These are phyloP conservation scores for Tretioscincus oriximinensis DNA, from an alignment of 2,113 vertebrate genomes.

Conservation along the genomic window DNA sequence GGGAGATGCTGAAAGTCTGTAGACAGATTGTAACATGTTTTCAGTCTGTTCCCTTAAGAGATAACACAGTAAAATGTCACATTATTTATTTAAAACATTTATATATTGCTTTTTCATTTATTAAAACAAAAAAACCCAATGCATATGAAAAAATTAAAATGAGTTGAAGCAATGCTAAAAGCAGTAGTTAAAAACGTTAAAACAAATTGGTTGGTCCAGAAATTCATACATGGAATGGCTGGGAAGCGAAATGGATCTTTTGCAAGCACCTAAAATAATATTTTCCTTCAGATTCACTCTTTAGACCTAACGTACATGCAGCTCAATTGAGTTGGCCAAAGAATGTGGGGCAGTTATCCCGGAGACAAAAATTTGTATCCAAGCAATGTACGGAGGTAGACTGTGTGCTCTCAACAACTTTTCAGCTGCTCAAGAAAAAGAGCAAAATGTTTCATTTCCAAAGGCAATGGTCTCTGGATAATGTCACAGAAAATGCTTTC, in stretches of 20 bases:
- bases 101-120: slow-evolving; percentile 60
- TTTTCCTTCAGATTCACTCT: slow-evolving; percentile 63
- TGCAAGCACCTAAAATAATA: slow-evolving; percentile 39
- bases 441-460: slow-evolving; percentile 13
- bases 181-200: no score
- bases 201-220: no score
- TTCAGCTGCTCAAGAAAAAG: slow-evolving; percentile 29
- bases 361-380: slow-evolving; percentile 33
- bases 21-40: slow-evolving; percentile 57
- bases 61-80: slow-evolving; percentile 60
- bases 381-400: not conserved
- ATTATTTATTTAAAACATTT: slow-evolving; percentile 46
- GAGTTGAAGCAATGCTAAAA: no score
- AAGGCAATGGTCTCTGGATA: slow-evolving; percentile 30
- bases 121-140: no score
- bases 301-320: slow-evolving; percentile 54
- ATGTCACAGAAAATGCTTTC: slow-evolving; percentile 10
- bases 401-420: slow-evolving; percentile 13
- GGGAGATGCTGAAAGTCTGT: slow-evolving; percentile 57
- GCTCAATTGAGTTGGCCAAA: slow-evolving; percentile 5
- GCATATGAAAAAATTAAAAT: no score
- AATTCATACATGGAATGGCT: no score
- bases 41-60: slow-evolving; percentile 55
- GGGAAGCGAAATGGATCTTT: no score
- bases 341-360: slow-evolving; percentile 17